Conservation (phyloP, 1,140 invertebrate genomes). For the Drepana arcuata region DNA sequence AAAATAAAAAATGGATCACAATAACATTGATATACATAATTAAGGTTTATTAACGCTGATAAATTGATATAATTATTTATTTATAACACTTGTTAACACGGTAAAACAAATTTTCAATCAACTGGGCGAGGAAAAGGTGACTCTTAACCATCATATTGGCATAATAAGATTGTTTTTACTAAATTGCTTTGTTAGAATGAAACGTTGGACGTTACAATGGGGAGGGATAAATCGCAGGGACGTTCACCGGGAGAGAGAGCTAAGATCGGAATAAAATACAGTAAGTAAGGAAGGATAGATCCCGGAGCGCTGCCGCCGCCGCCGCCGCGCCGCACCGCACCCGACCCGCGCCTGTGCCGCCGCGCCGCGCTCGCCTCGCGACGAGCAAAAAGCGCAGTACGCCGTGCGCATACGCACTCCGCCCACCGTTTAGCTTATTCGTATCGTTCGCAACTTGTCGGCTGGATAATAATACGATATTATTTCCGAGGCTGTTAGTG, state of each 20-base stretch:
- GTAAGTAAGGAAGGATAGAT: constrained; percentile 49
- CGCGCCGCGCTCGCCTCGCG: not conserved
- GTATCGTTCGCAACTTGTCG: no score
- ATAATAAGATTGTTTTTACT: constrained; percentile 19
- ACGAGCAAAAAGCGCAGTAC: constrained; percentile 49
- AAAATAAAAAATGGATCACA: constrained; percentile 44
- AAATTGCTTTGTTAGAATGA: constrained; percentile 28
- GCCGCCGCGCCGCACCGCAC: constrained; percentile 6
- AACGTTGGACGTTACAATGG: constrained; percentile 22
- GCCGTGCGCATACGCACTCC: constrained; percentile 18
- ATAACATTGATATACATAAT: constrained; percentile 53
- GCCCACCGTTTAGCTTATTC: no score
- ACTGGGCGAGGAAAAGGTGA: constrained; percentile 11
- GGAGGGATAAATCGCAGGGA: constrained; percentile 27
- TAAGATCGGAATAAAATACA: constrained; percentile 57
- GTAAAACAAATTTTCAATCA: constrained; percentile 35
- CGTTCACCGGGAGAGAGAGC: constrained; percentile 44
- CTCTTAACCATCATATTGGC: constrained; percentile 44
- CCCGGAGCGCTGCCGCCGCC: constrained; percentile 29
- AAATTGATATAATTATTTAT: constrained; percentile 18
- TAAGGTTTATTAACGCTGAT: no score
- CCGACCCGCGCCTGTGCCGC: constrained; percentile 9
- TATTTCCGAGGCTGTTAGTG: no score
- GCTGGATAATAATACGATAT: no score
- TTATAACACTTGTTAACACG: constrained; percentile 45